Base-by-base conservation (phyloP, 2,888 invertebrate species). In the Alcis repandata region DNA sequence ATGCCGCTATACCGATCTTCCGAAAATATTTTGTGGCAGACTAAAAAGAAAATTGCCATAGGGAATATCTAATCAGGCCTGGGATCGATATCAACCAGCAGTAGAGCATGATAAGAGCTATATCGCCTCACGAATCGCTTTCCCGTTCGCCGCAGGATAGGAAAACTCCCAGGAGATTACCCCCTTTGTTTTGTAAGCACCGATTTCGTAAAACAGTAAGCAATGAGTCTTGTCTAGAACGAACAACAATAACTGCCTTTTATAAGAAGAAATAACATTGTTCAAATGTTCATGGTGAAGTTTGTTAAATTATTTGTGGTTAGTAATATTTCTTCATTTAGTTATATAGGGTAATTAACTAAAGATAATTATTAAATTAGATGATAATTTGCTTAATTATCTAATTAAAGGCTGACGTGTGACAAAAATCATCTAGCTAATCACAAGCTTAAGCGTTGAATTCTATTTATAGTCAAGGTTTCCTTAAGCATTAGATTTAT, bases 121-220 rank as follows among this genome's bases (percentile, higher is more conserved):
- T 73, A 73, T 69, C 70, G 66, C 59, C 60, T 70, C 68, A 56
- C 60, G 56, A 73, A 69, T 66, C 67, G 71, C 63, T 68, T 68
- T 64, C 20, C 60, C 59, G 67, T 63, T 67, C 49, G 67, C 73
- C 71, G 68, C 70, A 69, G 70, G 71, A 71, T 68, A 57, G 58
- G 67, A 63, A 60, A 66, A 69, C 71, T 73, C 73, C 71, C 73
- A 45, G 53, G 67, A 73, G 70, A 71, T 69, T 67, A 43, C 63
- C 62, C 59, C 56, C 64, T 71, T 70, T 73, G 73, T 73, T 71
- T 70, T 66, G 68, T 61, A 61, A 61, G 60, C 52, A 66, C 51
- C 65, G 62, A 60, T 68, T 68, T 59, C 56, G 59, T 71, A 57
- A 65, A 60, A 60, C 56, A 59, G 64, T 64, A 59, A 59, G 64